Evolutionary conservation across 1,140 invertebrate species (phyloP), one percentile per base, ranked within the genome.

Genomic region (Drosophila nikananu): DNA sequence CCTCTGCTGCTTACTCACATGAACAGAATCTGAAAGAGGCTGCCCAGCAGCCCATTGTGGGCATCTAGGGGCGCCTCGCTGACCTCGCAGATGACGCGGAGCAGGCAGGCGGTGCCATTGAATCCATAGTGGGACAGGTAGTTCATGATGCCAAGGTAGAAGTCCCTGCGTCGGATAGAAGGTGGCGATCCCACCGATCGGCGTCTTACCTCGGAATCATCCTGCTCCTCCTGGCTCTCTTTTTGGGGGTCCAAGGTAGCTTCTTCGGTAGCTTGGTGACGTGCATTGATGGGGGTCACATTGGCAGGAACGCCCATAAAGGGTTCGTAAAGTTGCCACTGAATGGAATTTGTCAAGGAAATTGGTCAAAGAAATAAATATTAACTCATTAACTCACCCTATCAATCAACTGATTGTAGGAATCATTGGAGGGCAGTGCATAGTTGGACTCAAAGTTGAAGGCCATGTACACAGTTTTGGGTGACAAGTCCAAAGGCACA

Each of bases 391-490:
- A 37, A 35, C 79, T 91, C 49, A 92, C 91, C 65, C 86, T 68
- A 66, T 92, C 86, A 15, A 93, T 76, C 79, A 80, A 92, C 30
- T 91, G 71, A 42, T 91, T 77, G 21, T 86, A 84, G 0, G 87
- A 83, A 17, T 89, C 78, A 52, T 92, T 90, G 9, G 84, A 74
- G 1, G 92, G 92, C 12, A 96, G 86, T 41, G 81, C 91, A 93
- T 96, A 97, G 90, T 95, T 96, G 0, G 95, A 95, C 86, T 97
- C 96, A 86, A 97, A 96, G 86, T 96, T 96, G 76, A 96, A 96
- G 0, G 96, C 96, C 44, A 96, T 93, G 67, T 96, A 96, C 10
- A 96, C 95, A 77, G 95, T 95, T 70, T 78, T 68, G 9, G 75
- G 78, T 94, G 95, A 77, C 95, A 96, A 93, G 79, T 96, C 96